Evolutionary conservation across 2,113 vertebrate genomes (phyloP).

Genomic region (Oostethus manadensis): DNA sequence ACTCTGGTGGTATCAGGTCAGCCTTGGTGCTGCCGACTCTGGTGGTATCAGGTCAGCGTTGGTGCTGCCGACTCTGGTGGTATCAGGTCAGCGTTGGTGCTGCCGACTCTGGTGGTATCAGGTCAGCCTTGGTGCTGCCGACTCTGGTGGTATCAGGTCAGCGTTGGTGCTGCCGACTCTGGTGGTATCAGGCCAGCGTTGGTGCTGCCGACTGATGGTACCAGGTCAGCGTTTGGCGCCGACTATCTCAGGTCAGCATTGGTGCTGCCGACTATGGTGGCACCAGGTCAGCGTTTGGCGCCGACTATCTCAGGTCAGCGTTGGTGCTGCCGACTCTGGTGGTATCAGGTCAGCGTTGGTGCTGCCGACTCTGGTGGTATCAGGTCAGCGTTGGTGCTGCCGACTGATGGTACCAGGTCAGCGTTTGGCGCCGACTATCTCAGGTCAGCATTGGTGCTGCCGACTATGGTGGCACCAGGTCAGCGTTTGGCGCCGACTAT

Average conservation of each 20-base stretch:
- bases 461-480: not conserved
- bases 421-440: constrained; percentile 56
- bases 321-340: constrained; percentile 69
- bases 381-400: not conserved
- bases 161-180: constrained; percentile 67
- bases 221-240: not conserved
- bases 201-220: too few relatives aligned
- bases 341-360: not conserved
- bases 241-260: constrained; percentile 52
- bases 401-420: not conserved
- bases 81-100: not conserved
- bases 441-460: not conserved
- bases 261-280: too few relatives aligned
- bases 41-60: not conserved
- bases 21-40: constrained; percentile 67
- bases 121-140: too few relatives aligned
- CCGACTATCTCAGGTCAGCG: constrained; percentile 51
- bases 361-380: constrained; percentile 66
- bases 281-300: not conserved
- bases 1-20: constrained; percentile 58
- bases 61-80: constrained; percentile 67
- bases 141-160: constrained; percentile 58
- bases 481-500: constrained; percentile 55
- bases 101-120: constrained; percentile 63
- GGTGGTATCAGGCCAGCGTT: not conserved